phyloP scores from a whole-genome alignment of 2,113 vertebrate species.

The Egretta garzetta region DNA sequence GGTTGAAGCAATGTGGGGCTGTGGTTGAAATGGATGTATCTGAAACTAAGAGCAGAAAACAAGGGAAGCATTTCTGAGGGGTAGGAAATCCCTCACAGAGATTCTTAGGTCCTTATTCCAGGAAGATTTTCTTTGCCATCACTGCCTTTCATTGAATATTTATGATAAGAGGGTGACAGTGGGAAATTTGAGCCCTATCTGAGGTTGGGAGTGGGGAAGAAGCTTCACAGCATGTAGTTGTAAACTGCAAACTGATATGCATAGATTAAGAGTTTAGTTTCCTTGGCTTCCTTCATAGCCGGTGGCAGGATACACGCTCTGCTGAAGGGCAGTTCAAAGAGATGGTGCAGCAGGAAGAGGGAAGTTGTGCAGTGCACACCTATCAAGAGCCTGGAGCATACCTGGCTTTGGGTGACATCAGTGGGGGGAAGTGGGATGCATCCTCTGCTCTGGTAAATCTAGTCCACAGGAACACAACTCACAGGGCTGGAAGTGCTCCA shows the following conservation, averaged over 20 bases:
- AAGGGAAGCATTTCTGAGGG: not conserved
- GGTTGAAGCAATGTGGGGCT: not conserved
- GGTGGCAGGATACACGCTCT: not conserved
- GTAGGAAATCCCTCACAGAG: not conserved
- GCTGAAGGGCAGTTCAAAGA: not conserved
- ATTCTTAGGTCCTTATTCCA: not conserved
- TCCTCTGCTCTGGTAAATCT: not conserved
- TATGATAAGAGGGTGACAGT: not conserved
- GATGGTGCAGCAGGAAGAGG: not conserved
- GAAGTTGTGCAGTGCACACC: accelerated
- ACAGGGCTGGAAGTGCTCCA: not conserved
- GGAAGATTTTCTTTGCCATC: not conserved
- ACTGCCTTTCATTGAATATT: not conserved
- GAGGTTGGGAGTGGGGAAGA: not conserved
- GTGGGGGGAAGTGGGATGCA: not conserved
- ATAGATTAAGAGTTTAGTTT: not conserved
- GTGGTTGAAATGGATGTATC: not conserved
- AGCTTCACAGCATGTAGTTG: not conserved
- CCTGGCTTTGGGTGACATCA: not conserved
- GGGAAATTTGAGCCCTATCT: not conserved
- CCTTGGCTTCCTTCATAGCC: not conserved
- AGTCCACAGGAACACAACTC: not conserved
- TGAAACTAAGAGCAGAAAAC: not conserved
- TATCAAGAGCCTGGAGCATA: not conserved
- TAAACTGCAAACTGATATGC: not conserved